phyloP scores from a whole-genome alignment of 2,888 invertebrate species.

The Diplolepis rosae region DNA sequence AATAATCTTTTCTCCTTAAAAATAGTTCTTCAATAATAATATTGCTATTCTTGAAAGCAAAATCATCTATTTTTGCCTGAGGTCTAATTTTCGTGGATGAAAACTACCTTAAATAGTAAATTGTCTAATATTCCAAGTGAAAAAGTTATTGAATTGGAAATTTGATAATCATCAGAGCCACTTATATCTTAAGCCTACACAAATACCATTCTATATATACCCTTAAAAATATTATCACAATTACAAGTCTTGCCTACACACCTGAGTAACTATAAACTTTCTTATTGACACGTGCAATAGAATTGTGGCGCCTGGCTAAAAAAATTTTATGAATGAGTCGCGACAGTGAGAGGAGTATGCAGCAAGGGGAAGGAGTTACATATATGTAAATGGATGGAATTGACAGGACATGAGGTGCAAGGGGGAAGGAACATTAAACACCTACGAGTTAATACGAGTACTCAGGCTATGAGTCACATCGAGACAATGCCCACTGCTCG shows the following conservation, averaged over 20 bases:
- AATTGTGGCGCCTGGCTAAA: neutral
- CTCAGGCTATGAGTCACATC: neutral
- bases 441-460: neutral
- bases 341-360: neutral
- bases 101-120: no score
- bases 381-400: neutral
- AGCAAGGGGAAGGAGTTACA: neutral
- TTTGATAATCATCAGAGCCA: no score
- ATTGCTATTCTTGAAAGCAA: no score
- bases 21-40: no score
- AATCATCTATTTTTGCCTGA: no score
- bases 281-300: neutral
- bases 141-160: no score
- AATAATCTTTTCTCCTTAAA: no score
- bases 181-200: neutral
- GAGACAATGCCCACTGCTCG: constrained; percentile 1
- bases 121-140: no score
- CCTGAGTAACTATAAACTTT: neutral
- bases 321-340: neutral
- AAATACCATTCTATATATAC: neutral
- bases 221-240: neutral
- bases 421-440: neutral
- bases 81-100: no score
- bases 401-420: neutral
- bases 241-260: neutral